Percentiles rank a stretch among this genome's conserved stretches.
phyloP scores from a whole-genome alignment of 2,888 invertebrate species.

The Alcis repandata region DNA sequence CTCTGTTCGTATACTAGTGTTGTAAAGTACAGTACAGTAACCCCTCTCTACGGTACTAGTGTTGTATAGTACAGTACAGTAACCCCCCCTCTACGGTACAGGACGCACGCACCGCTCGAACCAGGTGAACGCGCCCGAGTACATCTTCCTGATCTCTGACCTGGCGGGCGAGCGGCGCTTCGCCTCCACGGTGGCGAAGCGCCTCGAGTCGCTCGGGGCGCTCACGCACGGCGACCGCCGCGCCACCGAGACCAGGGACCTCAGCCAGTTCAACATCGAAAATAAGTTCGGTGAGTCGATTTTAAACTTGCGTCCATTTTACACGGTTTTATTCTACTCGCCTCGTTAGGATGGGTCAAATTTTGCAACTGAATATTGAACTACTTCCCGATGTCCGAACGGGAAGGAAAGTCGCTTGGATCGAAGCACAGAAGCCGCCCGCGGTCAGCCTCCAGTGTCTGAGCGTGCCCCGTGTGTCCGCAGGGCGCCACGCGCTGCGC shows the following conservation, averaged over 20 bases:
- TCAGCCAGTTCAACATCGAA: conserved; percentile 99
- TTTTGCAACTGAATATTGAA: too few relatives aligned
- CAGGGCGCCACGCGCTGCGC: conserved; percentile 95
- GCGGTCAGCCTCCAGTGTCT: too few relatives aligned
- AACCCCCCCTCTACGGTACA: conserved; percentile 54
- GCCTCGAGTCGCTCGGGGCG: conserved; percentile 98
- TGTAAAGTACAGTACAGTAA: too few relatives aligned
- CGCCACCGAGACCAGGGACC: conserved; percentile 98
- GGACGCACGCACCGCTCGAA: conserved; percentile 98
- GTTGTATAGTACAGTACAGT: background rate
- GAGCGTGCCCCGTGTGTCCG: too few relatives aligned
- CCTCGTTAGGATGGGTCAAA: too few relatives aligned
- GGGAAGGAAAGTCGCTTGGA: too few relatives aligned
- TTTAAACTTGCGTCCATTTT: background rate
- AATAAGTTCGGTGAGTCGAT: conserved; percentile 89
- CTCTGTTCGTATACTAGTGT: too few relatives aligned
- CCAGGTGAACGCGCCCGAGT: conserved; percentile 99
- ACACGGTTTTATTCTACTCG: too few relatives aligned
- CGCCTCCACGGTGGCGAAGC: conserved; percentile 98
- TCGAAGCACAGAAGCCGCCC: too few relatives aligned
- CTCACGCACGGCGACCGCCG: conserved; percentile 99
- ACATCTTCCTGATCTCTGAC: conserved; percentile 99
- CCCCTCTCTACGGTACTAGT: too few relatives aligned
- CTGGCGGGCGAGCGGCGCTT: conserved; percentile 99
- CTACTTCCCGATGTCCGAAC: too few relatives aligned